Conservation (phyloP, 2,113 vertebrate genomes). For the Psephotus haematonotus region DNA sequence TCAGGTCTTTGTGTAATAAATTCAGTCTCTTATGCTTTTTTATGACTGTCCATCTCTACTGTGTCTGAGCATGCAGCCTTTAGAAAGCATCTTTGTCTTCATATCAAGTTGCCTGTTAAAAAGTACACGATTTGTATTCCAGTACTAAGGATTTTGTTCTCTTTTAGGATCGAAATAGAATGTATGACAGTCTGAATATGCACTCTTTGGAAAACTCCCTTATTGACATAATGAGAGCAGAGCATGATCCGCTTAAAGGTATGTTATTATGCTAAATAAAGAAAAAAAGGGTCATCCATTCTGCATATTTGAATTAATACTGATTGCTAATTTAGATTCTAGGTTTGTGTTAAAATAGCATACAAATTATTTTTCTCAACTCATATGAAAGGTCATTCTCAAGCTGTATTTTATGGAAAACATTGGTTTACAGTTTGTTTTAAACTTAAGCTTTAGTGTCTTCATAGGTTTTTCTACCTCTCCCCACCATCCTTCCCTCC, state of each 20-base stretch:
- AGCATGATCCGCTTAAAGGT: conserved; percentile 98
- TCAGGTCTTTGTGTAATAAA: background rate
- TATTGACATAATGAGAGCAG: conserved; percentile 98
- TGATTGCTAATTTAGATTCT: background rate
- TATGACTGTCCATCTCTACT: background rate
- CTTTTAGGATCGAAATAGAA: conserved; percentile 86
- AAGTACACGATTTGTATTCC: conserved; percentile 10
- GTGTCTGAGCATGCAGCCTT: background rate
- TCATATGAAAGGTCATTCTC: background rate
- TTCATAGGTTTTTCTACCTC: background rate
- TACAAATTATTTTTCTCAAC: background rate
- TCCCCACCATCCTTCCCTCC: background rate
- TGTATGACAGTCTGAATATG: conserved; percentile 99
- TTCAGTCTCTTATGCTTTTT: background rate
- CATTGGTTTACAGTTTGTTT: background rate
- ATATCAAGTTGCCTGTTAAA: conserved; percentile 26
- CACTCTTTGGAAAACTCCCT: conserved; percentile 97
- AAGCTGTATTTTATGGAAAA: background rate
- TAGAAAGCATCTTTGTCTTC: background rate
- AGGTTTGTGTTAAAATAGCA: background rate
- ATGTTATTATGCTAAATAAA: conserved; percentile 66
- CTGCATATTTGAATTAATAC: conserved; percentile 19
- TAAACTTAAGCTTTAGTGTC: background rate
- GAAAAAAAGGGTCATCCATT: conserved; percentile 22
- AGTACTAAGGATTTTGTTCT: conserved; percentile 58